Evolutionary conservation across 2,888 invertebrate species (phyloP).

Genomic region (Oscheius sp.): DNA sequence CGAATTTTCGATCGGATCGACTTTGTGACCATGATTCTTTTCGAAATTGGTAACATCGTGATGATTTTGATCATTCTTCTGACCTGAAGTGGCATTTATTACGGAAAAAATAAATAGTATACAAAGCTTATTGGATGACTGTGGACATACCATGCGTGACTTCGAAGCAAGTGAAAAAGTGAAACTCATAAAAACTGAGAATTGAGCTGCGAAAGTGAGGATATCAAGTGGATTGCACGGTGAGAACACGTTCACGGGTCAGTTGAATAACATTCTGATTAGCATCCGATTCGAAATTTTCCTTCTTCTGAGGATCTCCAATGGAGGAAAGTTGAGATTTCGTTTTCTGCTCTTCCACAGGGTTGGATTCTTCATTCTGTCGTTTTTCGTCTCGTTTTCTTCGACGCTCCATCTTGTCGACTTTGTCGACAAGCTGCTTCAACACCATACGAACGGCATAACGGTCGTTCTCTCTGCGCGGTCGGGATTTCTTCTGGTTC

Average conservation of each 20-base stretch:
- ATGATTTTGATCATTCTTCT: constrained; percentile 6
- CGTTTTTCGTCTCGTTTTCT: constrained; percentile 12
- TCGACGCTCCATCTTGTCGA: constrained; percentile 17
- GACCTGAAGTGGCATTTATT: background rate
- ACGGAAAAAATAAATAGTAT: constrained; percentile 19
- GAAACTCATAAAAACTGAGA: background rate
- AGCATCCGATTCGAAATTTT: constrained; percentile 36
- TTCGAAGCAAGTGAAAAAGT: constrained; percentile 20
- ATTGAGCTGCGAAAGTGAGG: background rate
- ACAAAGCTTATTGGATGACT: constrained; percentile 9
- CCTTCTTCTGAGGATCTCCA: background rate
- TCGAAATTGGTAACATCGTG: constrained; percentile 15
- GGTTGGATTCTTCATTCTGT: background rate
- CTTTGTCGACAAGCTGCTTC: constrained; percentile 21
- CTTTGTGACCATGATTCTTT: constrained; percentile 10
- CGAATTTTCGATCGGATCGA: constrained; percentile 21
- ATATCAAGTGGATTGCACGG: constrained; percentile 18
- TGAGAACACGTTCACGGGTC: constrained; percentile 41
- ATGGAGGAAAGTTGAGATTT: too few relatives aligned
- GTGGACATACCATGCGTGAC: too few relatives aligned
- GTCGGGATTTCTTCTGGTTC: background rate
- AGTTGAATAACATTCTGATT: constrained; percentile 54
- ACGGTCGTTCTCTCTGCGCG: constrained; percentile 17
- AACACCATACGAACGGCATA: constrained; percentile 3
- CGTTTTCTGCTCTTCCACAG: background rate